Base-by-base conservation (phyloP, 2,797 vertebrate genomes). In the Psittacula echo region DNA sequence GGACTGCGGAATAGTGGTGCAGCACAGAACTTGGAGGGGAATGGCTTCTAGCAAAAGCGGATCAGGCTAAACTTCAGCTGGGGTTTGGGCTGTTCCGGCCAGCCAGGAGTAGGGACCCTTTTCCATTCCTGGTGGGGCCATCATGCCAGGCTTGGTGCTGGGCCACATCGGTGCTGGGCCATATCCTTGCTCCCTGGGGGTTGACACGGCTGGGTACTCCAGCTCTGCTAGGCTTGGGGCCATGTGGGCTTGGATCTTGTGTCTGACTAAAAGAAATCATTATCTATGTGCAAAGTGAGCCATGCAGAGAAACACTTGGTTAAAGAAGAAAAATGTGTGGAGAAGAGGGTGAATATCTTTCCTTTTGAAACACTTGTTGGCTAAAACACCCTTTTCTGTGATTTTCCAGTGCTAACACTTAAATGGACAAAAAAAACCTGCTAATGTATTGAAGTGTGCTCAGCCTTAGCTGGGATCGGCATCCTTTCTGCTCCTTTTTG, bases 391-490 rank as follows among this genome's bases (percentile, higher is more conserved):
- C 37, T 84, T 58, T 87, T 29, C 85, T 90, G 70, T 93, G 62
- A 50, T 81, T 77, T 45, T 62, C 54, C 27, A 74, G 5, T 72
- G 85, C 80, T 85, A 68, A 67, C 17, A 41, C 18, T 91, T 83
- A 73, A 73, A 92, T 22, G 81, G 84, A 65, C 87, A 85, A 94
- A 94, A 94, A 56, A 54, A 91, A 79, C n/a, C 79, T 91, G 50
- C 39, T 90, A 54, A 32, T 11, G 18, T 50, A 32, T 80, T 94
- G 56, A 48, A 65, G 58, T 65, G 16, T 27, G 29, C 37, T 89
- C 48, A 66, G 39, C 34, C 45, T 89, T 53, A 87, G 37, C 16
- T 61, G 42, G 27, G 22, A 30, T 64, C 0, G 0, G 5, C 37
- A 67, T 61, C 22, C 5, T 62, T 66, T 51, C 8, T 13, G 34